A percentile compares a stretch with the other conserved stretches of the same genome.
Evolutionary conservation across 2,888 invertebrate species (phyloP).

Genomic region (Calameuta filiformis): DNA sequence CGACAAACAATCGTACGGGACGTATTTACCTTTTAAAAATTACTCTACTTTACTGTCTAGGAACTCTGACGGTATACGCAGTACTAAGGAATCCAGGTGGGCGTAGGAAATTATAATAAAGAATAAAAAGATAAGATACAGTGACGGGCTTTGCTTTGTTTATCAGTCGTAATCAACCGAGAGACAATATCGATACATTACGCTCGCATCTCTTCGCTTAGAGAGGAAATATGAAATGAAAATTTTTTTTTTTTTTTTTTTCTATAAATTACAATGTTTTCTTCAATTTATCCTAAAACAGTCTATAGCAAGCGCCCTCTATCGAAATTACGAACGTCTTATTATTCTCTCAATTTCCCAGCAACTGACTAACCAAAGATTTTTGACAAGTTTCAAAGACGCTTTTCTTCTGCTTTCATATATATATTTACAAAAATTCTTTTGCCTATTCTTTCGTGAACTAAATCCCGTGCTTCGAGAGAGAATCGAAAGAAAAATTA

Average conservation of each 20-base stretch:
- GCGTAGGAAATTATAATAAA: background rate
- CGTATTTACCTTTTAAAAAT: constrained; percentile 1
- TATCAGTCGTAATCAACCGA: background rate
- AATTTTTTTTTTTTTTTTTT: background rate
- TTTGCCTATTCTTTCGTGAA: background rate
- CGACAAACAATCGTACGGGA: background rate
- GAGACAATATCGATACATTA: background rate
- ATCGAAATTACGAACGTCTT: constrained; percentile 25
- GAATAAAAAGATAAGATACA: background rate
- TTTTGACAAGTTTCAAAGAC: background rate
- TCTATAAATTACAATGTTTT: constrained; percentile 37
- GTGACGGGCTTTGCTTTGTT: background rate
- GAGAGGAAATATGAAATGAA: background rate
- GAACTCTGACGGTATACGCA: constrained; percentile 1
- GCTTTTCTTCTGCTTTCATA: background rate
- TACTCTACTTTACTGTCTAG: constrained; percentile 2
- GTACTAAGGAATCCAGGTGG: background rate
- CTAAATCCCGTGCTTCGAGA: background rate
- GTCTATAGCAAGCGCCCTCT: constrained; percentile 52
- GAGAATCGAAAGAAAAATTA: background rate
- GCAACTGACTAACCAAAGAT: background rate
- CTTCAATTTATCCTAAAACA: constrained; percentile 48
- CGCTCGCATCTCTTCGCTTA: background rate
- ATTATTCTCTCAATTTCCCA: background rate
- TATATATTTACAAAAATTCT: background rate